Conservation (phyloP, 2,888 invertebrate species). For the Metallyticus violacea region DNA sequence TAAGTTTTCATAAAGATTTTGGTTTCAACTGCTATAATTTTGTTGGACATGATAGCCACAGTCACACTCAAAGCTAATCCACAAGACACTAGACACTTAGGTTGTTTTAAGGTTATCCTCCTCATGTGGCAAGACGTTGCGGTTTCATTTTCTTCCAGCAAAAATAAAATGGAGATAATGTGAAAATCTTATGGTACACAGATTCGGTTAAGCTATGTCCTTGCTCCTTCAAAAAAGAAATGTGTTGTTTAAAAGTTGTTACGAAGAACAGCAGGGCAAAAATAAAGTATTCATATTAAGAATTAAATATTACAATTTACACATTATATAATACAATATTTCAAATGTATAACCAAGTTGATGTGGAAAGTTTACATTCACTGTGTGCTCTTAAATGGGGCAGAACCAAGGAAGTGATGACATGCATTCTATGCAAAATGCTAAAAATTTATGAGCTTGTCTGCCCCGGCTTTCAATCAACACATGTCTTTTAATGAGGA, state of each 20-base stretch:
- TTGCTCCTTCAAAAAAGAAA: slow-evolving; percentile 1
- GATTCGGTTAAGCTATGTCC: slow-evolving; percentile 13
- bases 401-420: not conserved
- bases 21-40: not conserved
- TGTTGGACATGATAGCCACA: slow-evolving; percentile 15
- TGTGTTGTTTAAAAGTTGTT: slow-evolving; percentile 16
- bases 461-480: slow-evolving; percentile 27
- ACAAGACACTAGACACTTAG: slow-evolving; percentile 4
- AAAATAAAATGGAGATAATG: not conserved
- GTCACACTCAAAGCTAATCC: slow-evolving; percentile 27
- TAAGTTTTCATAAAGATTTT: not conserved
- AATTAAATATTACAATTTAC: not conserved
- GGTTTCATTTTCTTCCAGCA: not conserved
- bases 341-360: not conserved
- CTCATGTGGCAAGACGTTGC: not conserved
- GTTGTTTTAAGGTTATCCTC: not conserved
- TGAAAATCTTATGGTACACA: slow-evolving; percentile 9
- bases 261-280: not conserved
- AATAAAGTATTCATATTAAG: not conserved
- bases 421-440: not conserved
- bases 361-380: not conserved
- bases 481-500: slow-evolving; percentile 25
- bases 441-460: not conserved
- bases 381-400: not conserved
- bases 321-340: not conserved